phyloP scores from a whole-genome alignment of 2,888 invertebrate genomes.

The Amiota communis region DNA sequence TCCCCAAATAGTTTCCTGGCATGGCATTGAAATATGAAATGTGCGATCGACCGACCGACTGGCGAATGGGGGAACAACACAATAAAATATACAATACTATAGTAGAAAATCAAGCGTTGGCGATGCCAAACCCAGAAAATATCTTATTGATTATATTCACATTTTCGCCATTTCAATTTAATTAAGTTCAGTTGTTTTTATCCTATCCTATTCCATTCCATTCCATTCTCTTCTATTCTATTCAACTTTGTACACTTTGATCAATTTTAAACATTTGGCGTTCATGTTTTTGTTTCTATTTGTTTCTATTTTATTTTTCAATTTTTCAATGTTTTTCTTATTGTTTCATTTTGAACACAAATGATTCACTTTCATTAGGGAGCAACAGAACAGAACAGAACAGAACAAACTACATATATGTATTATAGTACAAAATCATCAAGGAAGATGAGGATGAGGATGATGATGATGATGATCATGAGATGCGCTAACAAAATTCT shows the following conservation, averaged over 20 bases:
- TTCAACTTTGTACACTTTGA: background rate
- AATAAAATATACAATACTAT: too few relatives aligned
- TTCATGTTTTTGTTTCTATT: background rate
- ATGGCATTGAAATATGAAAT: too few relatives aligned
- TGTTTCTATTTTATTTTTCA: background rate
- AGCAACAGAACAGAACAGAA: background rate
- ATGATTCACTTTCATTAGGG: background rate
- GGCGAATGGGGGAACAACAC: too few relatives aligned
- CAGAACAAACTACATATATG: background rate
- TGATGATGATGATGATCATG: too few relatives aligned
- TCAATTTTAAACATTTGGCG: slow-evolving; percentile 6
- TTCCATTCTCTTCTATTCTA: background rate
- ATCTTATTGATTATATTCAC: slow-evolving; percentile 2
- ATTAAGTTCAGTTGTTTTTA: background rate
- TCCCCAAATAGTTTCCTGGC: too few relatives aligned
- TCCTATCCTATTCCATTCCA: background rate
- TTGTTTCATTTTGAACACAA: background rate
- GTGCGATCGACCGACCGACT: too few relatives aligned
- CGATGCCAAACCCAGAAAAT: background rate
- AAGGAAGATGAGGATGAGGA: too few relatives aligned
- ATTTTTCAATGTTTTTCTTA: background rate
- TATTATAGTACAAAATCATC: too few relatives aligned
- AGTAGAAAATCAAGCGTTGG: too few relatives aligned
- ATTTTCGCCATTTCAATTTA: background rate
- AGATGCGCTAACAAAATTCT: too few relatives aligned